These are phyloP conservation scores for Meganola albula DNA, from an alignment of 2,888 invertebrate genomes.

Conservation along the genomic window DNA sequence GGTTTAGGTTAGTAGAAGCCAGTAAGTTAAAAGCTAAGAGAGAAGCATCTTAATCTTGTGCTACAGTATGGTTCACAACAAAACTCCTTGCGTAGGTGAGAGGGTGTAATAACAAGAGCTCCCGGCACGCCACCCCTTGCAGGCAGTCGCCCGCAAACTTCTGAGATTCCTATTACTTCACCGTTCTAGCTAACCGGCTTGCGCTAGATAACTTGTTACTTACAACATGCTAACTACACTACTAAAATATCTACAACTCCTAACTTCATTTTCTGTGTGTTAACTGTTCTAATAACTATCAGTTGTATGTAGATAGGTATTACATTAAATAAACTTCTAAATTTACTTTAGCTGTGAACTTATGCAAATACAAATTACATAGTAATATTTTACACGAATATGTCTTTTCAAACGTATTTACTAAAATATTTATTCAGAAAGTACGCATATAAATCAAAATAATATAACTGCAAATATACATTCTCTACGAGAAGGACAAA, in stretches of 20 bases:
- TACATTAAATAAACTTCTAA: too few relatives aligned
- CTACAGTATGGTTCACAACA: constrained; percentile 60
- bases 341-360: too few relatives aligned
- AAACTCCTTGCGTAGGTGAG: constrained; percentile 71
- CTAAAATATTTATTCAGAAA: too few relatives aligned
- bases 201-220: constrained; percentile 61
- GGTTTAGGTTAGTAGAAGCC: constrained; percentile 29
- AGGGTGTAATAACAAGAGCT: constrained; percentile 74
- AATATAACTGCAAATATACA: too few relatives aligned
- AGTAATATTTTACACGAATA: too few relatives aligned
- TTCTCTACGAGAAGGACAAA: constrained; percentile 53
- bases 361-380: too few relatives aligned
- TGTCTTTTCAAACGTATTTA: too few relatives aligned
- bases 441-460: too few relatives aligned
- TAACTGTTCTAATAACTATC: constrained; percentile 37
- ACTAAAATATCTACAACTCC: too few relatives aligned
- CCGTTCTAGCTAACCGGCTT: constrained; percentile 59
- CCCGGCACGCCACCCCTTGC: constrained; percentile 46
- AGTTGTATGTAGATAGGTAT: constrained; percentile 31
- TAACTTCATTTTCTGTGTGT: too few relatives aligned
- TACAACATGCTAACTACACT: constrained; percentile 45
- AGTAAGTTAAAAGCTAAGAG: constrained; percentile 62
- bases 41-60: constrained; percentile 69
- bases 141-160: constrained; percentile 63
- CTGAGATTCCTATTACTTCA: constrained; percentile 66